Conservation (phyloP, 2,113 vertebrate genomes). For the Raja brachyura region DNA sequence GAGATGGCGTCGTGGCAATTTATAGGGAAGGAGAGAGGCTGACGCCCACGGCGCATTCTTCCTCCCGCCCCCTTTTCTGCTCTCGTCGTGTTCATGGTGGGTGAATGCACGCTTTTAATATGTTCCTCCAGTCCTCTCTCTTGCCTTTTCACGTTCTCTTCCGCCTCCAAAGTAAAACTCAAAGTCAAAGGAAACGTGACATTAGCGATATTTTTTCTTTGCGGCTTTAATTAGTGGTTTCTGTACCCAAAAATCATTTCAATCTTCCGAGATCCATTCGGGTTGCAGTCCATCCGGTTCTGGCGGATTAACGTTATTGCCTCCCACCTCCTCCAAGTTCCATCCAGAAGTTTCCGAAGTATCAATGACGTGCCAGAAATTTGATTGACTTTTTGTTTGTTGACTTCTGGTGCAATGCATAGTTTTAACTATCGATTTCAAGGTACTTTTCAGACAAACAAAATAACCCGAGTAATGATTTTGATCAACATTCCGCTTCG, state of each 20-base stretch:
- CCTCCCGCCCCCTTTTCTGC: background rate
- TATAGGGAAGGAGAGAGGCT: background rate
- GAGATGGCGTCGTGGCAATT: background rate
- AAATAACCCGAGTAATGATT: background rate
- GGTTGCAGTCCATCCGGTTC: conserved; percentile 13
- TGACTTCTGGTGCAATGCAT: background rate
- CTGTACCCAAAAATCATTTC: no score
- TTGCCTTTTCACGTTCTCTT: no score
- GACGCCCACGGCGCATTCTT: background rate
- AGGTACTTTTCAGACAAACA: background rate
- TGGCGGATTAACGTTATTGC: background rate
- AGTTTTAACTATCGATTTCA: background rate
- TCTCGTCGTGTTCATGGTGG: background rate
- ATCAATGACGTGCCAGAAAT: background rate
- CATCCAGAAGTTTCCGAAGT: background rate
- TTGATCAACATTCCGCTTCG: background rate
- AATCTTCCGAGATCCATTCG: background rate
- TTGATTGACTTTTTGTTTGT: background rate
- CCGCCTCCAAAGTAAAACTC: no score
- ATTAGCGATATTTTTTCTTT: no score
- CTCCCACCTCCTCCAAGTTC: background rate
- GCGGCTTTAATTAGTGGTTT: no score
- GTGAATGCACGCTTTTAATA: no score
- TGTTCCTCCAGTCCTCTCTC: no score
- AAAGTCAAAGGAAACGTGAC: no score